phyloP scores from a whole-genome alignment of 2,113 vertebrate species.

The Microcebus jonahi region DNA sequence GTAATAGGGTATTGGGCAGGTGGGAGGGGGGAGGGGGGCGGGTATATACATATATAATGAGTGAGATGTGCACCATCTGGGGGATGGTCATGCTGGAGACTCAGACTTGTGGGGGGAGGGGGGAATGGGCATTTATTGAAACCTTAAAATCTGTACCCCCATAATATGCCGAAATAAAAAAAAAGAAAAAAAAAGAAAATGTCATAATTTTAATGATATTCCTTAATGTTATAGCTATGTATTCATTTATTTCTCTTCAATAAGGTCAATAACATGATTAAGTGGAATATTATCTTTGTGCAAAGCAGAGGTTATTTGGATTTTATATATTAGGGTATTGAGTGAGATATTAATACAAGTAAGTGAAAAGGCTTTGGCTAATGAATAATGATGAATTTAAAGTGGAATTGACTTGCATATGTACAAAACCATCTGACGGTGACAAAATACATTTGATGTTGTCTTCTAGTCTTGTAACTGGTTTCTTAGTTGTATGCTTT shows the following conservation, averaged over 20 bases:
- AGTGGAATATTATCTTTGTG: not conserved
- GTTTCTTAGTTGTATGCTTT: not conserved
- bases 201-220: slow-evolving; percentile 7
- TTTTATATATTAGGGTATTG: not conserved
- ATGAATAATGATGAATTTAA: not conserved
- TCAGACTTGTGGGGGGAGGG: no score
- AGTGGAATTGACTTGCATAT: not conserved
- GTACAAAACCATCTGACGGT: not conserved
- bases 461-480: not conserved
- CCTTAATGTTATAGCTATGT: not conserved
- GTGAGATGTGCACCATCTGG: no score
- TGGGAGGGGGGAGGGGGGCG: no score
- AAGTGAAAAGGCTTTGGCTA: not conserved
- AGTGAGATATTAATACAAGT: not conserved
- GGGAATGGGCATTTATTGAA: no score
- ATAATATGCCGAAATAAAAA: no score
- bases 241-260: not conserved
- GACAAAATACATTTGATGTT: not conserved
- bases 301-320: not conserved
- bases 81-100: no score
- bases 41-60: no score
- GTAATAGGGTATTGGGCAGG: no score
- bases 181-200: not conserved
- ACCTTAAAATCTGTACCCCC: no score
- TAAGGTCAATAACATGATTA: not conserved